These are phyloP conservation scores for Harpalus rubripes DNA, from an alignment of 2,888 invertebrate genomes.

Conservation along the genomic window DNA sequence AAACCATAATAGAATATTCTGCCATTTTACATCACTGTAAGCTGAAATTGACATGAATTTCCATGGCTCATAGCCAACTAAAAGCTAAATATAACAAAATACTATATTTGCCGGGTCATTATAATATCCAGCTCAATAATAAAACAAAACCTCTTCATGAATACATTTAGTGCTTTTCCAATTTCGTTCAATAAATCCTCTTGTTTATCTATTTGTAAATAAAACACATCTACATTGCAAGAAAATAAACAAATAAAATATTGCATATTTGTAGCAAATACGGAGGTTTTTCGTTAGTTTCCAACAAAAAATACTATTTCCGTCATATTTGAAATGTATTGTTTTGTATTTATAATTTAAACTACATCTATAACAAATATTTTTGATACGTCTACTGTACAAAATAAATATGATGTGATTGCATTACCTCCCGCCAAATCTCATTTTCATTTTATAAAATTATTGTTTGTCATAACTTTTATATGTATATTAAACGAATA, in stretches of 20 bases:
- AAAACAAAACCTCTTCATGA: background rate
- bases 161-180: background rate
- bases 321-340: background rate
- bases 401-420: too few relatives aligned
- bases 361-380: too few relatives aligned
- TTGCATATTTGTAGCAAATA: background rate
- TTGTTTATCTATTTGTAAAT: too few relatives aligned
- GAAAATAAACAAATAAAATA: background rate
- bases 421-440: too few relatives aligned
- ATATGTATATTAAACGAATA: too few relatives aligned
- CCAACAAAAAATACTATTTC: background rate
- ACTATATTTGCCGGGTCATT: conserved; percentile 5
- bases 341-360: background rate
- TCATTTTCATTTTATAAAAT: too few relatives aligned
- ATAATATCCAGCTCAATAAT: background rate
- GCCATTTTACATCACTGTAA: conserved; percentile 12
- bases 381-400: too few relatives aligned
- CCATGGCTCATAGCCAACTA: conserved; percentile 14
- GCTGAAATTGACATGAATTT: conserved; percentile 28
- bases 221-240: background rate
- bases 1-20: conserved; percentile 17
- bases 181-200: too few relatives aligned
- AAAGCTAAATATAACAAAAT: conserved; percentile 44
- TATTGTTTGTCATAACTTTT: too few relatives aligned
- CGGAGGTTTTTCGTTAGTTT: background rate